Evolutionary conservation across 2,888 invertebrate genomes (phyloP), one percentile per base, ranked within the genome.

Genomic region (Abrostola triplasia): DNA sequence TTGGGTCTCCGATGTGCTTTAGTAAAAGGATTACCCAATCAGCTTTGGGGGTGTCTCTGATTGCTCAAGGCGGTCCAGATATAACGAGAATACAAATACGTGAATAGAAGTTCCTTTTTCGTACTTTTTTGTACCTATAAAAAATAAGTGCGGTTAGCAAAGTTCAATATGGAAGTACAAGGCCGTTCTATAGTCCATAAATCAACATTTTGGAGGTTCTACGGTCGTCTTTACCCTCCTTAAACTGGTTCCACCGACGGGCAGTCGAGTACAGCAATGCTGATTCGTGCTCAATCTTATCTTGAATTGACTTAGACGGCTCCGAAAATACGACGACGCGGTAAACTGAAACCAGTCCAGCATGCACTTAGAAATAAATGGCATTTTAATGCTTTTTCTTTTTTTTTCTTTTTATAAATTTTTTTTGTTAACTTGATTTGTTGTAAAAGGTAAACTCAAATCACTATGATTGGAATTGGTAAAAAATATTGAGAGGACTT

Each of bases 231-330:
- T 24, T 24, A 24, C 44, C 44, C 44, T 47, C 44, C 44, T 13
- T 24, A 47, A 47, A 13, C 44, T 47, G 44, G 44, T 47, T 47
- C 9, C 13, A 24, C 24, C 44, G 38, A 10, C 49, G 12, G 49
- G 41, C 40, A 48, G 47, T 48, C 48, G 48, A 24, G 57, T 12
- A 49, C 44, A 24, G 9, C 8, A 24, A 47, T 47, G 44, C 44
- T 47, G 44, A 47, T 47, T 47, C 44, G 44, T 24, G 44, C 44
- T 24, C 44, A 24, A 47, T 47, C 44, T 24, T 24, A 47, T 24
- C 44, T 13, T 9, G 9, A 47, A 47, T 47, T 13, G 44, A 13
- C 13, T 47, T 24, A 13, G 44, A 24, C 44, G 24, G 13, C 9
- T 9, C 24, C 24, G 24, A 24, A 24, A 24, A 24, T 12, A 24